Evolutionary conservation across 2,888 invertebrate species (phyloP), one percentile per base, ranked within the genome.

Genomic region (Axea sp.): DNA sequence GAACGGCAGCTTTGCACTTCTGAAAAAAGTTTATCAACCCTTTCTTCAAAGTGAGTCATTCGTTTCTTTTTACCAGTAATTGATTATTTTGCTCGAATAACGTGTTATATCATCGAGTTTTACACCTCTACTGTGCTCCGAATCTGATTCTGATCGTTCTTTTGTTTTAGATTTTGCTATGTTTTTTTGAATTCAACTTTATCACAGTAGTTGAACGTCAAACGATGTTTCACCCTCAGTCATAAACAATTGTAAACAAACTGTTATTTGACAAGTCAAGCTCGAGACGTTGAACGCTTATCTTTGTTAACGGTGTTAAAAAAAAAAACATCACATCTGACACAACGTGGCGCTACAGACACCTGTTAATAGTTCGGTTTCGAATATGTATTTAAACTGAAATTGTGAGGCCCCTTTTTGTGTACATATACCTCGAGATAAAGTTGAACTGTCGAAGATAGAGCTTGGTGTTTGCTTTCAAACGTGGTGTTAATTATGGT

Each of bases 361-460:
- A 62, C 62, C 62, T 62, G 62, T 62, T 62, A 62, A 62, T 62
- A 22, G 14, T 22, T 30, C 17, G 17, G 11, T 9, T 31, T 43
- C 11, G 39, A 8, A 37, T 31, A 31, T 45, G 14, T 45, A 59
- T 59, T 59, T 59, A 45, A 45, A 45, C 45, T 22, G 24, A 45
- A 59, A 59, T 59, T 45, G 59, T 8, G 45, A 35, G 35, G 26
- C 31, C 59, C 24, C 28, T 59, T 45, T 45, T 33, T 35, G 12
- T 35, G 26, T 17, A 11, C 37, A 1, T 49, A 33, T 49, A 8
- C 49, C 49, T 22, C 28, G 49, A 49, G 49, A n/a, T n/a, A 2
- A 15, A 19, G 8, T 30, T 4, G 26, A 45, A n/a, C n/a, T n/a
- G n/a, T n/a, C n/a, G n/a, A n/a, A n/a, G n/a, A n/a, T n/a, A n/a